Evolutionary conservation across 2,113 vertebrate genomes (phyloP).

Genomic region (Dunckerocampus dactyliophorus): DNA sequence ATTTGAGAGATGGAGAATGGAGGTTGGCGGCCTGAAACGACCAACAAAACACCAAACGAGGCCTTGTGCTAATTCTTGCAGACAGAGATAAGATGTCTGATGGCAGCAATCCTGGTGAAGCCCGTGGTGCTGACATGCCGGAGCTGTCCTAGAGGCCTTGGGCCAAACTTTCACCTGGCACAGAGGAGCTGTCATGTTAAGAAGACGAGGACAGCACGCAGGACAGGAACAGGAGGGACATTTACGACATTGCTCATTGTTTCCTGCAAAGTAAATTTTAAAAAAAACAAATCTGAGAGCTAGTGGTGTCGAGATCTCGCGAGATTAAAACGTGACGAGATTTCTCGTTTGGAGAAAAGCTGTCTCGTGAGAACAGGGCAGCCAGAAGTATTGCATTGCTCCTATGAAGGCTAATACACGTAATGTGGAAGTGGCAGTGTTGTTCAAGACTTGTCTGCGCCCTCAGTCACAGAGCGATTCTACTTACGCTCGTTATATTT

Average conservation of each 20-base stretch:
- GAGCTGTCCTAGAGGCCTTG: background rate
- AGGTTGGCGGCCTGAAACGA: constrained; percentile 9
- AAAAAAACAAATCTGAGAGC: no score
- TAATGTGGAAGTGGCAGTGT: no score
- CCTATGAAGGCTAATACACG: no score
- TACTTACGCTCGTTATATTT: no score
- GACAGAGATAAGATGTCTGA: constrained; percentile 4
- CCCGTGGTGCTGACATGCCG: background rate
- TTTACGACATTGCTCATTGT: background rate
- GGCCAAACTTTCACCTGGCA: constrained; percentile 6
- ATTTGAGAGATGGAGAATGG: constrained; percentile 36
- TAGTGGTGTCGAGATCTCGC: no score
- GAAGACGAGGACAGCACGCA: background rate
- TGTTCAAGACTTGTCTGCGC: no score
- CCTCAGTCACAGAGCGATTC: no score
- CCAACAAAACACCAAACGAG: constrained; percentile 7
- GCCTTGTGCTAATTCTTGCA: constrained; percentile 3
- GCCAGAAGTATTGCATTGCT: no score
- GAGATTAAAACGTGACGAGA: no score
- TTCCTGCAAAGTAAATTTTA: background rate
- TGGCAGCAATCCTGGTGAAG: background rate
- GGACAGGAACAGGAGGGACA: background rate
- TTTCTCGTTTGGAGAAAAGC: no score
- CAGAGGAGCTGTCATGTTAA: constrained; percentile 13
- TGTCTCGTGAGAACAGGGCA: no score